These are phyloP conservation scores for Paratrypauchen microcephalus DNA, from an alignment of 2,797 vertebrate species.

Conservation along the genomic window DNA sequence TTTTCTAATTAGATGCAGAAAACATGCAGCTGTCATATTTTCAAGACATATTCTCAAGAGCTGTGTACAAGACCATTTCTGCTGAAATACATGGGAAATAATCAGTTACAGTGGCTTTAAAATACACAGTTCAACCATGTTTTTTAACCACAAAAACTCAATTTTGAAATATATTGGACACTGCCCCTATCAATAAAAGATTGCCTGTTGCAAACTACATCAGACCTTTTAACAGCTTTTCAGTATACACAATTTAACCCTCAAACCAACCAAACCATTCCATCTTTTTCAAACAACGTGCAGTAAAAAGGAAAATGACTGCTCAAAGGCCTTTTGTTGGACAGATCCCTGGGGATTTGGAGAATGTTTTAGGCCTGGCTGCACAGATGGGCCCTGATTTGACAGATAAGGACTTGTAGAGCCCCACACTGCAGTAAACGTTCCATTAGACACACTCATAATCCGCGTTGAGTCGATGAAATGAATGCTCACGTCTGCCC, in stretches of 20 bases:
- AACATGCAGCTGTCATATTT: too few relatives aligned
- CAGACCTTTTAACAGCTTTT: not conserved
- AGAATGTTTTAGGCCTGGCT: slow-evolving; percentile 6
- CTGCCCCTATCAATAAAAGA: not conserved
- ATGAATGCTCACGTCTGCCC: slow-evolving; percentile 10
- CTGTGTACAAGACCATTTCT: too few relatives aligned
- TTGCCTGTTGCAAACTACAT: not conserved
- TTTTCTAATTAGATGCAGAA: too few relatives aligned
- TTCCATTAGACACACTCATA: slow-evolving; percentile 12
- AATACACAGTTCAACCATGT: too few relatives aligned
- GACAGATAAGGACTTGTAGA: slow-evolving; percentile 6
- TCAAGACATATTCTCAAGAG: too few relatives aligned
- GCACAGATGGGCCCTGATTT: slow-evolving; percentile 12
- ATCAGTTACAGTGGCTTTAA: too few relatives aligned
- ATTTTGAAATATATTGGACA: not conserved
- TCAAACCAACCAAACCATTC: slow-evolving; percentile 6
- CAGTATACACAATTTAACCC: not conserved
- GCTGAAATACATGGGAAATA: too few relatives aligned
- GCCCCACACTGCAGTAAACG: not conserved
- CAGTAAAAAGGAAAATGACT: slow-evolving; percentile 4
- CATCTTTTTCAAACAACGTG: slow-evolving; percentile 4
- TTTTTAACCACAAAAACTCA: not conserved
- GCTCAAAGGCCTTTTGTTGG: slow-evolving; percentile 10
- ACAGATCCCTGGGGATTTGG: slow-evolving; percentile 10
- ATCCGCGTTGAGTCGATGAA: slow-evolving; percentile 14